Evolutionary conservation across 1,140 invertebrate genomes (phyloP).

Genomic region (Atopsyche davidsoni): DNA sequence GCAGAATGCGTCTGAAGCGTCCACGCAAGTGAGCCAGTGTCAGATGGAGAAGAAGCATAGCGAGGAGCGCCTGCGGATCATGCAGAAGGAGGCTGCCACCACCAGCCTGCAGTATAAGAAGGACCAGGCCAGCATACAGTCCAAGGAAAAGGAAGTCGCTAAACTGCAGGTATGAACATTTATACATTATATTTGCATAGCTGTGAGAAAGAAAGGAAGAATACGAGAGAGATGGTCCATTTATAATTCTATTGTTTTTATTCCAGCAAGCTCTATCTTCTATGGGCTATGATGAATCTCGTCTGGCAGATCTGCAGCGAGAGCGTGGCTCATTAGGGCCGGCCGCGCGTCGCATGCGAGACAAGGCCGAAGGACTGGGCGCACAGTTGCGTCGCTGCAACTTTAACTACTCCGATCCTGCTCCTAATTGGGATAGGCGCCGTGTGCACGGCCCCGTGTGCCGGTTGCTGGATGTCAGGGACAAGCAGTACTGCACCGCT

Average conservation of each 20-base stretch:
- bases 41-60: constrained; percentile 71
- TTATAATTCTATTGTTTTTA: background rate
- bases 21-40: constrained; percentile 74
- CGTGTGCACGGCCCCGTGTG: constrained; percentile 77
- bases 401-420: constrained; percentile 72
- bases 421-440: constrained; percentile 67
- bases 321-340: constrained; percentile 45
- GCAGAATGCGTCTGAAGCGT: constrained; percentile 65
- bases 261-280: constrained; percentile 36
- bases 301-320: constrained; percentile 52
- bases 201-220: too few relatives aligned
- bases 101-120: constrained; percentile 67
- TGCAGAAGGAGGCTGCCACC: constrained; percentile 62
- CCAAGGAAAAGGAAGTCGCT: constrained; percentile 57
- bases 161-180: constrained; percentile 43
- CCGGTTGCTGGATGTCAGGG: constrained; percentile 68
- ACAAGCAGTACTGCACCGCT: constrained; percentile 69
- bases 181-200: background rate
- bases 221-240: too few relatives aligned
- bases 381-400: constrained; percentile 61
- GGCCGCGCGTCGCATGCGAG: constrained; percentile 39
- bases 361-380: constrained; percentile 56
- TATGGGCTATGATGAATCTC: constrained; percentile 64
- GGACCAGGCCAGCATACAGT: constrained; percentile 59
- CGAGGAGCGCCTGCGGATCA: constrained; percentile 60